Evolutionary conservation across 2,113 vertebrate genomes (phyloP).

Genomic region (Athene cunicularia): DNA sequence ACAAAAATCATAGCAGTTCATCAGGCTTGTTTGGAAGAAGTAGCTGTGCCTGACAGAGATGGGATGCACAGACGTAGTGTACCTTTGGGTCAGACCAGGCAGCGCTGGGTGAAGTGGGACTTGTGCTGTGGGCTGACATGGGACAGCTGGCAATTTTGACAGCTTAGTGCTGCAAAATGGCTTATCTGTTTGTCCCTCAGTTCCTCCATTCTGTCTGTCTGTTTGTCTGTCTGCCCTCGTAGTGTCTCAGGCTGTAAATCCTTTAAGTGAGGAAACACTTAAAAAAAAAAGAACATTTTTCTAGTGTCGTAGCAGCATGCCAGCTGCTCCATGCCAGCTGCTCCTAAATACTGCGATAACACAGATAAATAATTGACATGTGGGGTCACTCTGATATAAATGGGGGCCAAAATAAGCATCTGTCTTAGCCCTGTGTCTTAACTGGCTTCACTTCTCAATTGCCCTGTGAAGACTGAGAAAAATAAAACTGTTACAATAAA

Average conservation of each 20-base stretch:
- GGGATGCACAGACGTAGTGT: fast-evolving
- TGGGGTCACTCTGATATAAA: background rate
- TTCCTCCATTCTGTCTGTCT: background rate
- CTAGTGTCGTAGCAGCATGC: background rate
- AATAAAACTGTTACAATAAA: background rate
- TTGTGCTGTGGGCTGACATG: background rate
- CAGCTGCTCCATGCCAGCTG: constrained; percentile 17
- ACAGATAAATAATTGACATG: background rate
- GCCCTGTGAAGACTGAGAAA: background rate
- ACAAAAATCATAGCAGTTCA: background rate
- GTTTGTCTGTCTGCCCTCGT: background rate
- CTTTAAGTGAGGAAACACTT: background rate
- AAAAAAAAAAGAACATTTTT: background rate
- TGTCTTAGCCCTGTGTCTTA: background rate
- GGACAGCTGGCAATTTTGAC: constrained; percentile 7
- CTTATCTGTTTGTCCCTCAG: background rate
- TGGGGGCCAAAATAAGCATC: background rate
- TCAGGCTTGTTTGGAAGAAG: background rate
- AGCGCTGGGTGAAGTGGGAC: background rate
- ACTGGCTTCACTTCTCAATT: background rate
- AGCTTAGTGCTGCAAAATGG: background rate
- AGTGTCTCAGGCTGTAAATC: background rate
- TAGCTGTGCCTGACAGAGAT: background rate
- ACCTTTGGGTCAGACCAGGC: background rate
- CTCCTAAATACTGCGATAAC: background rate